Evolutionary conservation across 1,140 invertebrate species (phyloP).

Genomic region (Parasteatoda tepidariorum): DNA sequence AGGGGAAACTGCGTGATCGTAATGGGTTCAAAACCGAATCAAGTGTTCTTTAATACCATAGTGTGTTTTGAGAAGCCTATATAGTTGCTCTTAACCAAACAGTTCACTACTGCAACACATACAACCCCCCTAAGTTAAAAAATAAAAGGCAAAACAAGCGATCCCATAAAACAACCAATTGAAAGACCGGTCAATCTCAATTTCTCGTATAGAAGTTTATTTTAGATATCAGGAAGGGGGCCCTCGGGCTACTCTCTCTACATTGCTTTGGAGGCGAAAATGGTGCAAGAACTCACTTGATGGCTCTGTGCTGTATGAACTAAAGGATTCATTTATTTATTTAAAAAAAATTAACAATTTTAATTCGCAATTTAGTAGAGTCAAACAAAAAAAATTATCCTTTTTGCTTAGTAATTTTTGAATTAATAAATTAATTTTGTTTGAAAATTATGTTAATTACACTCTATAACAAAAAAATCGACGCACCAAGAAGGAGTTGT

Average conservation of each 20-base stretch:
- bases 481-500: too few species aligned
- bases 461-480: too few species aligned
- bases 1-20: slow-evolving; percentile 4
- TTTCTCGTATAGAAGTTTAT: slow-evolving; percentile 50
- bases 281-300: slow-evolving; percentile 16
- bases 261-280: background rate
- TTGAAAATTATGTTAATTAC: too few species aligned
- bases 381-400: too few species aligned
- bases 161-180: slow-evolving; percentile 44
- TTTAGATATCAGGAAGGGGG: slow-evolving; percentile 39
- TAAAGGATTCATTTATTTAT: too few species aligned
- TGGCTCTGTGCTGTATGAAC: too few species aligned
- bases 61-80: slow-evolving; percentile 49
- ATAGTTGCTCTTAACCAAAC: slow-evolving; percentile 53
- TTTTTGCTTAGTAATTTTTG: too few species aligned
- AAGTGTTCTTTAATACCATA: slow-evolving; percentile 38
- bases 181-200: slow-evolving; percentile 54
- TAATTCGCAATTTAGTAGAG: too few species aligned
- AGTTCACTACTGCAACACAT: background rate
- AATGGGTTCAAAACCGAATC: slow-evolving; percentile 51
- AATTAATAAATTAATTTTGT: too few species aligned
- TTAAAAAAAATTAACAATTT: too few species aligned
- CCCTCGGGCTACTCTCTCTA: slow-evolving; percentile 1
- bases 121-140: slow-evolving; percentile 16
- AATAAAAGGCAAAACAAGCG: slow-evolving; percentile 29